Base-by-base conservation (phyloP, 2,888 invertebrate species). In the Ophioninae sp. region DNA sequence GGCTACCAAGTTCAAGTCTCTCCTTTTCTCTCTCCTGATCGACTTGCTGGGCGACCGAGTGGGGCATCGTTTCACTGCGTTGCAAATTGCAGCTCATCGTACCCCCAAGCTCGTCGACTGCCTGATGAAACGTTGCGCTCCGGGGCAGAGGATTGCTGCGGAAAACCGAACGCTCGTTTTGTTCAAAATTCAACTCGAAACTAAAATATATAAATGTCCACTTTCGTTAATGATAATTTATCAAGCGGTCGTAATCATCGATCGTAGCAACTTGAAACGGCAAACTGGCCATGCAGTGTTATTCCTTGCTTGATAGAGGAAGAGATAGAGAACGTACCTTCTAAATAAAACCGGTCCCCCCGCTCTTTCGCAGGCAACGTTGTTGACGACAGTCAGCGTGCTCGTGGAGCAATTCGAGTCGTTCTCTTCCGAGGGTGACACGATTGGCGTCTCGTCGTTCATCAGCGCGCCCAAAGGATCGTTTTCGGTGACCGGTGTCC, bases 401-500 rank as follows among this genome's bases (percentile, higher is more conserved):
- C 92, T 92, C 37, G 93, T 92, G n/a, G 93, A 93, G 81, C 93
- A 93, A 87, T 93, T 93, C 0, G 92, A 93, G 81, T 93, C 92
- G 75, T 93, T 93, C 81, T 93, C 93, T 67, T 92, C 93, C 51
- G 92, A 92, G 39, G 93, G 92, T 17, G 93, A 93, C 30, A 93
- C 92, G 69, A 93, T 89, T 2, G 93, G 93, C 22, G 93, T 93
- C 76, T 92, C 93, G 67, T 93, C 93, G 74, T 92, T 92, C 74
- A 93, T 90, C 1, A 98, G 94, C 6, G 98, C 97, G 7, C 98
- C 98, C 30, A 98, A 93, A 0, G 98, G 98, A 93, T 98, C 98
- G 93, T 98, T 98, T 90, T 97, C 96, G 0, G 98, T 96, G 0
- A 98, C 98, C 0, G 97, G 97, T 2, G 97, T 98, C 79, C 97